Evolutionary conservation across 37 sponge, comb jelly and placozoan genomes (phyloP), one percentile per base, ranked within the genome.

Genomic region (Spongilla lacustris): DNA sequence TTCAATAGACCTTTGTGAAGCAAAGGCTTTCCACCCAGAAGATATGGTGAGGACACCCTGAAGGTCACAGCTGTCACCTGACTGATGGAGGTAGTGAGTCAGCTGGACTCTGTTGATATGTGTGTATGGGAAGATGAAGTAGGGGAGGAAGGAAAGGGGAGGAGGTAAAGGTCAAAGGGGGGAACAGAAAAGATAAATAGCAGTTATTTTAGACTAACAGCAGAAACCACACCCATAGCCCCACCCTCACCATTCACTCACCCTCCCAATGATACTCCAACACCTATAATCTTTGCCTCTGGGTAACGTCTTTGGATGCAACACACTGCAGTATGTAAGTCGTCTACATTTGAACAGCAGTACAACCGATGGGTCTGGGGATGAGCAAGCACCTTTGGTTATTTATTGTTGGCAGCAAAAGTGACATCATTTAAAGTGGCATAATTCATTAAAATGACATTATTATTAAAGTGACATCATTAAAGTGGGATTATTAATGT

Each of bases 221-320:
- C 58, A 58, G 58, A 1, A 1, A 8, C 4, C 58, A 58, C 58
- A 58, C 21, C 66, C 17, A 28, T 1, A 49, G n/a, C 66, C 35
- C 71, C 49, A 37, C 37, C 29, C n/a, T n/a, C n/a, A n/a, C n/a
- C n/a, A n/a, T n/a, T n/a, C 72, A 86, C 96, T 81, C 67, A 96
- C 94, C 94, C 95, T 82, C 97, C 97, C 24, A 96, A 69, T 66
- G 94, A 96, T 21, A 96, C 91, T 0, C 90, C 97, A 11, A 93
- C 66, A n/a, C 83, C 84, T 21, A 91, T 76, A 66, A 96, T 87
- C 10, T 86, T 71, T 36, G 92, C 79, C 26, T 79, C n/a, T 33
- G 97, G 95, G 50, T 84, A 93, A 1, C 46, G 50, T 21, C 13
- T 29, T 0, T 46, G 71, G 30, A 96, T 87, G 13, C 28, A 28